Evolutionary conservation across 2,888 invertebrate species (phyloP), one percentile per base, ranked within the genome.

Genomic region (Eristalis tenax): DNA sequence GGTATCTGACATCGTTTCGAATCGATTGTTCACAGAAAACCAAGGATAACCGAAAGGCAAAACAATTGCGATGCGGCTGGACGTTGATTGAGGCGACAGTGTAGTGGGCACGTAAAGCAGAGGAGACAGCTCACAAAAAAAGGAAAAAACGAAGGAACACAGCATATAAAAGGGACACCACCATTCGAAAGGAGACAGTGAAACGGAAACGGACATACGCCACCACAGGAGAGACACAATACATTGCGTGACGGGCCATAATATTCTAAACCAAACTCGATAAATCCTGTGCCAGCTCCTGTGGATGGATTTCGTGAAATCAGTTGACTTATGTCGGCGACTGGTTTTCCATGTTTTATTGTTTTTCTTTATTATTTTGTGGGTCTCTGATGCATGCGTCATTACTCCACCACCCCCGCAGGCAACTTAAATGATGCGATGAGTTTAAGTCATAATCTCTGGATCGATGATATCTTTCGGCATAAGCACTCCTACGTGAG

Each of bases 201-300:
- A 83, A 87, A 87, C 87, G 83, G 87, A 87, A 83, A 87, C 70
- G 83, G 87, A 83, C 83, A 80, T 76, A 83, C 66, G 70, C 70
- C 73, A 79, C 75, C 70, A 63, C 66, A 43, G 28, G 61, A 32
- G 40, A 61, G 18, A 18, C 81, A 76, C 26, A 26, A 57, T 75
- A 50, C 6, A 78, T 80, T 65, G 83, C 87, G 83, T 87, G 87
- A 83, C 83, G 65, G 57, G n/a, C 64, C n/a, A 71, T 50, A 76
- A 68, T 83, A 83, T 83, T 70, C 68, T 64, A 79, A 83, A 40
- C 69, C 71, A 26, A 59, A 65, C 63, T 70, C 28, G 69, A 82
- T 73, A 85, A 69, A 82, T 82, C 43, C 59, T 57, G 26, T 26
- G 40, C 43, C 15, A 65, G 43, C 50, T 50, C 50, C 18, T 59